Base-by-base conservation (phyloP, 2,888 invertebrate species). In the Empis livida region DNA sequence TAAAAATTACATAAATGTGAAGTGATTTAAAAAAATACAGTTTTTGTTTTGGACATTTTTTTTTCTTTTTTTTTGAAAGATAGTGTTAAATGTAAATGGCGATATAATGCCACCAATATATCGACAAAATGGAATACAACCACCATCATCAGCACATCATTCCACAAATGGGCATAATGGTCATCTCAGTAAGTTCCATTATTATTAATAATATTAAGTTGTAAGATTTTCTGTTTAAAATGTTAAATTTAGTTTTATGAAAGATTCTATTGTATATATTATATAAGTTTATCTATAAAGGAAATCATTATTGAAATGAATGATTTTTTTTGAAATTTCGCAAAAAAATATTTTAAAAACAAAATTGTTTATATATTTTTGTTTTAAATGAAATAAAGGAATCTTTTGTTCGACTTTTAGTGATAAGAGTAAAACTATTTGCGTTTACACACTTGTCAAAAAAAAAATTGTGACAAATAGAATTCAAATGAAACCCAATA, bases 111-210 rank as follows among this genome's bases (percentile, higher is more conserved):
- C 49, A 48, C 37, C 48, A 43, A 49, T 42, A 17, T 46, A 45
- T 41, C 41, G 46, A 39, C 51, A 52, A 32, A 52, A 52, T 52
- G 51, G 51, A 50, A 32, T 52, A 47, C 32, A 45, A 31, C 49
- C 42, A 41, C 46, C 46, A 27, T 38, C 43, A 40, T 20, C 35
- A 13, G 14, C 42, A 42, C 15, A 16, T 10, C 17, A 17, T 32
- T 3, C 13, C 8, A 17, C 10, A 17, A 20, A 13, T 35, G 13
- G 35, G 15, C 44, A 42, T 45, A 52, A 52, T 45, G 51, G 51
- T 17, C 43, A 48, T 43, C 16, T 52, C 20, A 52, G 51, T 52
- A 48, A 52, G 49, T 52, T 40, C 17, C 13, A 3, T 11, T 41
- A 23, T 41, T 4, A 6, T n/a, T 8, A 16, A 13, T 6, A 17